Conservation (phyloP, 2,888 invertebrate genomes). For the Pseudococcus viburni region DNA sequence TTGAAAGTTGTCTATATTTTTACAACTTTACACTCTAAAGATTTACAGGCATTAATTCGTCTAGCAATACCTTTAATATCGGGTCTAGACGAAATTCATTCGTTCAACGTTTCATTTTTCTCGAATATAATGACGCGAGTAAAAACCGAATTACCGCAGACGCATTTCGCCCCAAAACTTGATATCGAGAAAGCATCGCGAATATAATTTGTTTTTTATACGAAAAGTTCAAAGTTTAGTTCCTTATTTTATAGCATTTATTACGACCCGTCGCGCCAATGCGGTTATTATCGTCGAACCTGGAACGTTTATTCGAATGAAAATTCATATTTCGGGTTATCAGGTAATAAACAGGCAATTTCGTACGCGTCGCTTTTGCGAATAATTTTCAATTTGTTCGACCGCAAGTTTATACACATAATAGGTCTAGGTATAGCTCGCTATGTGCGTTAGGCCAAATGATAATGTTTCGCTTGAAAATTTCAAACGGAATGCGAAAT, state of each 20-base stretch:
- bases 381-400: background rate
- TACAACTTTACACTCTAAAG: background rate
- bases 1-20: background rate
- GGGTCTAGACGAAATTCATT: background rate
- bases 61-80: background rate
- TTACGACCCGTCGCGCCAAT: background rate
- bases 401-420: background rate
- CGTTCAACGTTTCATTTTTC: background rate
- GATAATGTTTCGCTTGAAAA: background rate
- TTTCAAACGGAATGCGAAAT: background rate
- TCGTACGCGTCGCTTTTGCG: background rate
- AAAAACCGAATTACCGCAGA: background rate
- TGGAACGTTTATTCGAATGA: background rate
- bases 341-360: background rate
- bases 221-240: background rate
- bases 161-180: background rate
- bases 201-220: background rate
- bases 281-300: background rate
- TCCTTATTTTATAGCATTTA: background rate
- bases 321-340: background rate
- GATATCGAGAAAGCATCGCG: background rate
- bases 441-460: background rate
- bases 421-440: background rate
- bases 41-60: background rate
- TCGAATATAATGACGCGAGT: background rate